These are phyloP conservation scores for Uropetala carovei DNA, from an alignment of 2,888 invertebrate species.

Conservation along the genomic window DNA sequence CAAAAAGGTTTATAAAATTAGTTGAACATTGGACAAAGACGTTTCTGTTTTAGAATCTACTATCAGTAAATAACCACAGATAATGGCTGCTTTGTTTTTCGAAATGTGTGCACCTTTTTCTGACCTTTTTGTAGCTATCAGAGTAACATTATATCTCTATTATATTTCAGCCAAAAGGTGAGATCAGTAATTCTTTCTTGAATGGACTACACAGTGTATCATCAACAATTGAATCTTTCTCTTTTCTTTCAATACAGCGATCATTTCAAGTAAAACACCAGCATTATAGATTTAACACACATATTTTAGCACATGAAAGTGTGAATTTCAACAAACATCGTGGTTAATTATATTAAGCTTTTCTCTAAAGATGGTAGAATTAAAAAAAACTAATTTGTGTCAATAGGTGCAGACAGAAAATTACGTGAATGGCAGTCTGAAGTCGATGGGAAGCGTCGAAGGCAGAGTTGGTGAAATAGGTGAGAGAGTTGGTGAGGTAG, in stretches of 20 bases:
- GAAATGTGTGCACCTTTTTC: too few species aligned
- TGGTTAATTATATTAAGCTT: background rate
- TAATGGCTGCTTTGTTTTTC: too few species aligned
- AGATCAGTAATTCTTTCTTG: too few species aligned
- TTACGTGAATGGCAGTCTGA: conserved; percentile 87
- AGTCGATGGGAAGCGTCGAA: conserved; percentile 87
- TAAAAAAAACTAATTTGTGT: background rate
- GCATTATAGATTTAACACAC: background rate
- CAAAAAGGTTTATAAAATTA: too few species aligned
- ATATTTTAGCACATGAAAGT: background rate
- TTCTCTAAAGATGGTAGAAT: background rate
- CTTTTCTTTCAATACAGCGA: background rate
- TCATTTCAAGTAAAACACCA: background rate
- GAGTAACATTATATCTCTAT: too few species aligned
- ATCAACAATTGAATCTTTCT: background rate
- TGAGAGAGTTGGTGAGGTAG: conserved; percentile 85
- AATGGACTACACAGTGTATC: too few species aligned
- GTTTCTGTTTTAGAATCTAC: too few species aligned
- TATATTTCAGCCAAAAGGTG: too few species aligned
- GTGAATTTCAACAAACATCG: too few species aligned
- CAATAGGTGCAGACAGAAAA: conserved; percentile 81
- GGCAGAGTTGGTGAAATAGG: conserved; percentile 88
- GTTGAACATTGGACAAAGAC: too few species aligned
- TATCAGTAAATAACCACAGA: too few species aligned
- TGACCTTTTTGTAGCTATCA: too few species aligned